phyloP scores from a whole-genome alignment of 92 coral and sea anemone genomes.

The Porites divaricata region DNA sequence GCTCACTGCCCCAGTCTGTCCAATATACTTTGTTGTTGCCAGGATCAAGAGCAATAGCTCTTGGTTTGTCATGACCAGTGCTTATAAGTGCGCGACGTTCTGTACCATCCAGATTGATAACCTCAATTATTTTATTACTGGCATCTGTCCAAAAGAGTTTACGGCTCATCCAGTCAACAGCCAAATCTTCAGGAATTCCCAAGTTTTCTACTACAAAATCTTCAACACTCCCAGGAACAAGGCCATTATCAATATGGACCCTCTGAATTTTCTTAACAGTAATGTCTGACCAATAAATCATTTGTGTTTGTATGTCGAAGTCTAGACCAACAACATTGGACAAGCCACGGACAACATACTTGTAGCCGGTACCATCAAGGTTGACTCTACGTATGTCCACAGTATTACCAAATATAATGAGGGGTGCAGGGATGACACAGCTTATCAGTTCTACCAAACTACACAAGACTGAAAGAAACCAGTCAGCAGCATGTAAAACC shows the following conservation, averaged over 20 bases:
- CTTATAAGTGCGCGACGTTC: constrained; percentile 62
- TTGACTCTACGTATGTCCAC: constrained; percentile 80
- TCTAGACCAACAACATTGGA: constrained; percentile 77
- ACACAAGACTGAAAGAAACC: constrained; percentile 26
- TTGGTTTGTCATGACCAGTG: constrained; percentile 70
- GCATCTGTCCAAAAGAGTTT: constrained; percentile 82
- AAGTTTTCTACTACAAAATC: constrained; percentile 61
- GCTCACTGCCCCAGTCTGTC: constrained; percentile 79
- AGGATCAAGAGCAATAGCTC: constrained; percentile 74
- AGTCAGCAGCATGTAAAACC: not conserved
- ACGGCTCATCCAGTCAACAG: constrained; percentile 69
- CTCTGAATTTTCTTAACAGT: constrained; percentile 68
- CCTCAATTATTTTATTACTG: constrained; percentile 60
- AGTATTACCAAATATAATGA: constrained; percentile 75
- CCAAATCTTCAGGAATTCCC: constrained; percentile 77
- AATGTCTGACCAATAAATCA: constrained; percentile 76
- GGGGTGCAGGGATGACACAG: constrained; percentile 42
- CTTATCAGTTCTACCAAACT: constrained; percentile 13
- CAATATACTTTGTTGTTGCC: constrained; percentile 55
- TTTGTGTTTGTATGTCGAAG: constrained; percentile 69
- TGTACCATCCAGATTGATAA: constrained; percentile 67
- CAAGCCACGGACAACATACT: constrained; percentile 70
- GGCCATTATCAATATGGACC: constrained; percentile 61
- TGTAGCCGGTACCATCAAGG: constrained; percentile 73
- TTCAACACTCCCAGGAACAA: constrained; percentile 51